Conservation (phyloP, 2,888 invertebrate species). For the Eupelmus urozonus region DNA sequence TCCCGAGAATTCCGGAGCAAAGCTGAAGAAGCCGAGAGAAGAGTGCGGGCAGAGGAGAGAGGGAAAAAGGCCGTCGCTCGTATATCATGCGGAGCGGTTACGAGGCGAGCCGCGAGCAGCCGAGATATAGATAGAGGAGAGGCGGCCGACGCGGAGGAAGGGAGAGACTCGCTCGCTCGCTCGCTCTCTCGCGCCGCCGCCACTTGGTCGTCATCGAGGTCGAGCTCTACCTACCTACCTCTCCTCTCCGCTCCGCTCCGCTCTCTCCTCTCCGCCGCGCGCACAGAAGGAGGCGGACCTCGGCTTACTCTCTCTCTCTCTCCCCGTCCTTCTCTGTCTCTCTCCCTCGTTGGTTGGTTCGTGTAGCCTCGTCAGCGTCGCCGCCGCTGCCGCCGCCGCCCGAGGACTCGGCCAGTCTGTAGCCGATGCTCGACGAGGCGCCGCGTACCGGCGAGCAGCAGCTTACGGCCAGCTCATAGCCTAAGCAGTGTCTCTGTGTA, state of each 20-base stretch:
- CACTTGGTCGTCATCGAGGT: conserved; percentile 54
- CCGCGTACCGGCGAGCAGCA: not conserved
- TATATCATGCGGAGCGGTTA: conserved; percentile 44
- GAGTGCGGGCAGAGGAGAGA: conserved; percentile 13
- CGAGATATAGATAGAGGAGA: not conserved
- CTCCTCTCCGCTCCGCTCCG: not conserved
- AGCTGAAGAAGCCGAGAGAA: no score
- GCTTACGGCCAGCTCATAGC: conserved; percentile 30
- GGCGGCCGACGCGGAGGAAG: not conserved
- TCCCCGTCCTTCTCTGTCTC: conserved; percentile 14
- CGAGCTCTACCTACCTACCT: no score
- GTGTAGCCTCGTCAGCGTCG: conserved; percentile 64
- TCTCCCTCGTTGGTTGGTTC: not conserved
- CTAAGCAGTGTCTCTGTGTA: not conserved
- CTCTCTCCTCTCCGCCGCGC: conserved; percentile 23
- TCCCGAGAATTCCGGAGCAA: no score
- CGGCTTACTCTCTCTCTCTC: not conserved
- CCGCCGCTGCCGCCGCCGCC: not conserved
- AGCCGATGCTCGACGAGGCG: conserved; percentile 55
- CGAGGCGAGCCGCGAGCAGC: conserved; percentile 47
- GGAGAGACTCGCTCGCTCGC: conserved; percentile 15
- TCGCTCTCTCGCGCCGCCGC: no score
- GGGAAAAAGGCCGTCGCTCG: conserved; percentile 22
- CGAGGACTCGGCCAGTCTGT: conserved; percentile 17
- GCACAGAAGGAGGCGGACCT: conserved; percentile 38